Evolutionary conservation across 2,113 vertebrate genomes (phyloP).

Genomic region (Boleophthalmus pectinirostris): DNA sequence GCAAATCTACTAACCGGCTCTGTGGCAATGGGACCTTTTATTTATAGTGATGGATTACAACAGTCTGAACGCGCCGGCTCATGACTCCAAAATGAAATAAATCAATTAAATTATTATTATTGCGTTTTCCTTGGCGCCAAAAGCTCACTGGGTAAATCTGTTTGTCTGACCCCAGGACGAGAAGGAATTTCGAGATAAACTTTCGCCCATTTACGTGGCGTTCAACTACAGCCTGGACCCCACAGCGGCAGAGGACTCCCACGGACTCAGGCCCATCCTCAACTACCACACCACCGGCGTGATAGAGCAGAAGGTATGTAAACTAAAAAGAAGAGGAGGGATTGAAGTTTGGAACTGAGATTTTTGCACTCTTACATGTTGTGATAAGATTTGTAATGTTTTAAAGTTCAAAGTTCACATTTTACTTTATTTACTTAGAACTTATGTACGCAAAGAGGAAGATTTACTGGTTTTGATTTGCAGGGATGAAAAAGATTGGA

Average conservation of each 20-base stretch:
- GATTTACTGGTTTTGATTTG: no score
- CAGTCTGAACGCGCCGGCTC: neutral
- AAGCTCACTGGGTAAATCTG: neutral
- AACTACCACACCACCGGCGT: conserved; percentile 82
- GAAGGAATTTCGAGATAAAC: conserved; percentile 91
- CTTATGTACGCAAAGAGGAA: no score
- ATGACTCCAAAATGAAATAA: neutral
- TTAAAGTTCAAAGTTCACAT: neutral
- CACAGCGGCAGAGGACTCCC: conserved; percentile 74
- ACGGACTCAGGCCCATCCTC: conserved; percentile 84
- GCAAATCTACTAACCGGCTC: neutral
- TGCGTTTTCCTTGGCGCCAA: neutral
- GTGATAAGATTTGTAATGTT: neutral
- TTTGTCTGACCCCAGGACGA: conserved; percentile 78
- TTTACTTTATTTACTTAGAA: no score
- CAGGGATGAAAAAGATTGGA: no score
- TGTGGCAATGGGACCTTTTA: neutral
- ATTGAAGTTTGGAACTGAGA: neutral
- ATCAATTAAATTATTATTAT: conserved; percentile 6
- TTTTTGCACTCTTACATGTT: no score
- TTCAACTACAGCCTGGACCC: conserved; percentile 89
- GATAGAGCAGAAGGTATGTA: conserved; percentile 86
- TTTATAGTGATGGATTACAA: neutral
- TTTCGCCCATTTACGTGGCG: conserved; percentile 86
- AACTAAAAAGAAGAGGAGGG: neutral